Evolutionary conservation across 1,140 invertebrate species (phyloP), one percentile per base, ranked within the genome.

Genomic region (Coptotermes formosanus): DNA sequence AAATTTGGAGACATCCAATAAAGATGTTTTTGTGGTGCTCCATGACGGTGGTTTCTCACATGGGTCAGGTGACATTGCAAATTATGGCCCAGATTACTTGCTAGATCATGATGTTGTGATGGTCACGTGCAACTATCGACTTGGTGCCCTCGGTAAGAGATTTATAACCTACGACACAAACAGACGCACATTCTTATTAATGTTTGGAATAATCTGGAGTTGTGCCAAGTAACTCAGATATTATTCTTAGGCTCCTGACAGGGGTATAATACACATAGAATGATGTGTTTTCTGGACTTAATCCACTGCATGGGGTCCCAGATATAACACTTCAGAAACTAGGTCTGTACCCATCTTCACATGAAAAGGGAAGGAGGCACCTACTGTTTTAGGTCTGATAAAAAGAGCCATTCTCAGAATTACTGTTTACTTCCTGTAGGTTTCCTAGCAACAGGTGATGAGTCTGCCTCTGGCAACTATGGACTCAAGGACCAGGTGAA

Each of bases 401-500:
- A n/a, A n/a, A n/a, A n/a, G n/a, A n/a, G n/a, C n/a, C n/a, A n/a
- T n/a, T n/a, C n/a, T n/a, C n/a, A n/a, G n/a, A 55, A 16, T 55
- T 55, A 55, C 12, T 8, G 12, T 69, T 30, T 69, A 6, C n/a
- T 69, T 69, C 23, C 23, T 48, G 9, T 55, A 85, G 94, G 94
- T 69, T 96, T 96, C 88, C 89, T 96, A 25, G 94, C 93, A 86
- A 94, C 94, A 0, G 93, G 92, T 52, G 93, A 92, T 82, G 89
- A 91, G 0, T 91, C 91, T 7, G 91, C 92, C 0, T 92, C 95
- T 0, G 96, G 96, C 32, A 96, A 97, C 89, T 92, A 93, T 75
- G 96, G 95, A 11, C 89, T 97, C 69, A 95, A 95, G 88, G 96
- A 97, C 90, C 95, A 96, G 90, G 92, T 93, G 3, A 90, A 93